Percentiles rank a stretch among this genome's conserved stretches.
Evolutionary conservation across 2,888 invertebrate genomes (phyloP).

Genomic region (Aspidapion aeneum): DNA sequence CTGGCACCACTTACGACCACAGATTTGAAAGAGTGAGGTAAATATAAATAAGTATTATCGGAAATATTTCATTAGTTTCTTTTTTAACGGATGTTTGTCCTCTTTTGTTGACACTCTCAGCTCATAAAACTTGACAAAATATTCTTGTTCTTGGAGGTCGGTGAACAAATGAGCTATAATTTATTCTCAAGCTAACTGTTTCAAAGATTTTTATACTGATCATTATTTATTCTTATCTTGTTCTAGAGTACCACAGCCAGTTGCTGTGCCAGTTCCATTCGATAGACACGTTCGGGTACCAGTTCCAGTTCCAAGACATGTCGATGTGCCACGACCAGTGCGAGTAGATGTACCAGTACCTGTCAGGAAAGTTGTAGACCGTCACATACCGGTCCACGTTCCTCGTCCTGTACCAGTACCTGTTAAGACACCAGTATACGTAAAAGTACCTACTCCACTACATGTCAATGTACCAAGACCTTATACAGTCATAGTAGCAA

Average conservation of each 20-base stretch:
- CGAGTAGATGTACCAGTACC: conserved; percentile 40
- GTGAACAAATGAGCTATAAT: no score
- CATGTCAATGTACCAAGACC: conserved; percentile 39
- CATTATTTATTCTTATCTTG: no score
- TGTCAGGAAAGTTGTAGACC: conserved; percentile 35
- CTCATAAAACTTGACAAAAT: no score
- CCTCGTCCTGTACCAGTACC: conserved; percentile 37
- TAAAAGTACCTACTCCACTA: conserved; percentile 38
- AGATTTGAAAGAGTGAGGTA: conserved; percentile 31
- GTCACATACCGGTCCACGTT: conserved; percentile 39
- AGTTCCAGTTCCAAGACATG: conserved; percentile 38
- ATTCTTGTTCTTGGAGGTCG: no score
- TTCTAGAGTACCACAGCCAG: conserved; percentile 37
- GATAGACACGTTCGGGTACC: conserved; percentile 37
- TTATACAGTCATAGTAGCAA: conserved; percentile 38
- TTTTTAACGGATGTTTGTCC: no score
- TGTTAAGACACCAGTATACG: conserved; percentile 38
- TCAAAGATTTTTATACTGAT: no score
- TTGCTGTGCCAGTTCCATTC: conserved; percentile 34
- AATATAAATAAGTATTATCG: no score
- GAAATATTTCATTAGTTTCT: no score
- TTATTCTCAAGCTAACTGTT: no score
- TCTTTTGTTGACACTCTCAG: no score
- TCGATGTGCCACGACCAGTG: conserved; percentile 39
- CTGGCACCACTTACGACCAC: conserved; percentile 37